Evolutionary conservation across 2,888 invertebrate species (phyloP), one percentile per base, ranked within the genome.

Genomic region (Drosophila helvetica): DNA sequence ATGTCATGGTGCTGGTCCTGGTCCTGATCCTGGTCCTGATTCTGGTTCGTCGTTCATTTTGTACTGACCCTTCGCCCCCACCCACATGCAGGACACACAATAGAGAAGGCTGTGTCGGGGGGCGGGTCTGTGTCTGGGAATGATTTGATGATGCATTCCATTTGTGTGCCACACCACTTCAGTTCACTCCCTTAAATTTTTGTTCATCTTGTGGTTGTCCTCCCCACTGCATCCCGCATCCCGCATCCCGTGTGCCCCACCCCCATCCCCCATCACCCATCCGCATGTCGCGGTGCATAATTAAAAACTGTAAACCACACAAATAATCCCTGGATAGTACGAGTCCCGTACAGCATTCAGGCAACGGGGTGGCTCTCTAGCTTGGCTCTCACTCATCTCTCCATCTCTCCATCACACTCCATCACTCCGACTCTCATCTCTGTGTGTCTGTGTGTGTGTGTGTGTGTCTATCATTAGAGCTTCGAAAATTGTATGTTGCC

Each of bases 261-360:
- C 25, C 10, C 12, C 18, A 54, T 27, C 30, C 15, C 54, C 25
- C 12, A 43, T 30, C 15, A 47, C 53, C 30, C 38, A 25, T 46
- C 30, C 55, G 63, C 82, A 78, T 88, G 77, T 85, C 88, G 77
- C 86, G 80, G 77, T 88, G 86, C 88, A 85, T 85, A 88, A 85
- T 84, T 84, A 84, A 86, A 84, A 84, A 88, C 80, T 88, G 84
- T 88, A 84, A 84, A 79, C 84, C 84, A 86, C 88, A 85, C 86
- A 83, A 83, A 88, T 88, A 85, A 85, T 85, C 84, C 84, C 88
- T 80, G 77, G 84, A 84, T 84, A 88, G 86, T 81, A 82, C 75
- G 70, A 65, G 38, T 15, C 2, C 2, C 38, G 38, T 38, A 38
- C 12, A 3, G 12, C 33, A 33, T 15, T 33, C 5, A 68, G 67